Evolutionary conservation across 2,113 vertebrate species (phyloP).

Genomic region (Cromileptes altivelis): DNA sequence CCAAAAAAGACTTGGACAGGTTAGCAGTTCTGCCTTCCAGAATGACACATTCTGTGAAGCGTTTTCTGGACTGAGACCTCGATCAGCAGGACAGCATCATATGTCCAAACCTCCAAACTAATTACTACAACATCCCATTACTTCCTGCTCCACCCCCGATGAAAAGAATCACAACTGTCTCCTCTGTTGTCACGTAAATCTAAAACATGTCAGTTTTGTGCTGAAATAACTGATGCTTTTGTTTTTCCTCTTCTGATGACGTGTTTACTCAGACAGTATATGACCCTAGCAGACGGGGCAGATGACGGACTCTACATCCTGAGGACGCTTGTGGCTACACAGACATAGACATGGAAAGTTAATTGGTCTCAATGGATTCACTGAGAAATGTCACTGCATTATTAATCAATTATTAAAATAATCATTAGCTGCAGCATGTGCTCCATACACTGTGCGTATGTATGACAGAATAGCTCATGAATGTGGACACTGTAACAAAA

Average conservation of each 20-base stretch:
- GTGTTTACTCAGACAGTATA: not conserved
- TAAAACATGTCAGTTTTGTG: not conserved
- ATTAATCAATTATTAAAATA: not conserved
- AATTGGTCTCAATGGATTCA: constrained; percentile 17
- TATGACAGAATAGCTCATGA: not conserved
- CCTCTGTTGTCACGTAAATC: not conserved
- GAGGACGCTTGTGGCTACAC: not conserved
- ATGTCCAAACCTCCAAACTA: not conserved
- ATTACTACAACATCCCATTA: not conserved
- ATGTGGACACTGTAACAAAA: not conserved
- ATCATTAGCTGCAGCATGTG: not conserved
- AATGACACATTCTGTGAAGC: not conserved
- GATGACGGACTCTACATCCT: not conserved
- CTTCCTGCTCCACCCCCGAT: not conserved
- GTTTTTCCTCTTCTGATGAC: not conserved
- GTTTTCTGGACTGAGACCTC: not conserved
- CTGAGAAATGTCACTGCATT: not conserved
- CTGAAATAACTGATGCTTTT: not conserved
- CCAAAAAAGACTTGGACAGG: not conserved
- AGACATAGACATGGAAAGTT: not conserved
- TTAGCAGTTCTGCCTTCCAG: not conserved
- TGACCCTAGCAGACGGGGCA: not conserved
- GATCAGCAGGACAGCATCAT: not conserved
- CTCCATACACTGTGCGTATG: not conserved
- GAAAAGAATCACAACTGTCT: not conserved